These are phyloP conservation scores for Nephrotoma appendiculata DNA, from an alignment of 2,888 invertebrate genomes.

Conservation along the genomic window DNA sequence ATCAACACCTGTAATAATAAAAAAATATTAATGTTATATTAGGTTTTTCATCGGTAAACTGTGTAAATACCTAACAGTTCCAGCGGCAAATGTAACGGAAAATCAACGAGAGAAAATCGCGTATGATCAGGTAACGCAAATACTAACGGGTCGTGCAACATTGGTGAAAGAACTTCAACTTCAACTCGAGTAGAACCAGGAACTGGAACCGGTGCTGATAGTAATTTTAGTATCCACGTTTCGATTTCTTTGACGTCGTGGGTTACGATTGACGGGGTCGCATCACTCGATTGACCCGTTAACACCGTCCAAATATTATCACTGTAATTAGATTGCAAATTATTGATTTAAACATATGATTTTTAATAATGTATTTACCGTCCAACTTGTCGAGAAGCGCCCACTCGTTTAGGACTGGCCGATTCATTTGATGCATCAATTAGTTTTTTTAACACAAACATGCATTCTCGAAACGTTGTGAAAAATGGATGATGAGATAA, in stretches of 20 bases:
- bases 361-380: constrained; percentile 40
- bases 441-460: constrained; percentile 86
- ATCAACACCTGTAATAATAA: constrained; percentile 58
- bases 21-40: not conserved
- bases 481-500: constrained; percentile 99
- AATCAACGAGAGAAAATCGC: constrained; percentile 91
- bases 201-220: constrained; percentile 96
- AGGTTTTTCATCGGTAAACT: not conserved
- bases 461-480: constrained; percentile 94
- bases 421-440: constrained; percentile 97
- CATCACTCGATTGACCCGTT: constrained; percentile 67
- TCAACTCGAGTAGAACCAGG: constrained; percentile 84
- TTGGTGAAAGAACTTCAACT: constrained; percentile 70
- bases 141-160: constrained; percentile 67
- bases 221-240: constrained; percentile 91
- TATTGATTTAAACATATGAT: constrained; percentile 1
- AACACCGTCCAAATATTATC: constrained; percentile 95
- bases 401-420: constrained; percentile 73
- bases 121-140: constrained; percentile 98
- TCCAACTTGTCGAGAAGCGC: constrained; percentile 72
- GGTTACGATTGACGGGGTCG: constrained; percentile 73
- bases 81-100: constrained; percentile 92
- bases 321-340: constrained; percentile 33
- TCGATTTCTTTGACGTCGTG: constrained; percentile 97
- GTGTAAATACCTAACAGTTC: constrained; percentile 75